Conservation (phyloP, 2,797 vertebrate genomes). For the Thamnophis elegans region DNA sequence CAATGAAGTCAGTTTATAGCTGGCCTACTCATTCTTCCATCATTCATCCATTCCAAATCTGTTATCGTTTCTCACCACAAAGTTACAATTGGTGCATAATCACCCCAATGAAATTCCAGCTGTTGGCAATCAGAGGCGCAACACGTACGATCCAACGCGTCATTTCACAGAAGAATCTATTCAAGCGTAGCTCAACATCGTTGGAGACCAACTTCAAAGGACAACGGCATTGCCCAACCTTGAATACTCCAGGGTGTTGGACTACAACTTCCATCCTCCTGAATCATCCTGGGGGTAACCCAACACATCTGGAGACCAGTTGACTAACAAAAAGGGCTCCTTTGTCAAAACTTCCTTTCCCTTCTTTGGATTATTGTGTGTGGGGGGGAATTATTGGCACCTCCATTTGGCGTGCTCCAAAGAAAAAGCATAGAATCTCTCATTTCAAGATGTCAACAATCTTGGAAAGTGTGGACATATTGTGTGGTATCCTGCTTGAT, state of each 20-base stretch:
- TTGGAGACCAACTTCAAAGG: not conserved
- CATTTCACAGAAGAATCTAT: not conserved
- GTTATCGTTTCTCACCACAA: not conserved
- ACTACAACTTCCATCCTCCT: not conserved
- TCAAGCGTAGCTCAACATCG: rapidly evolving
- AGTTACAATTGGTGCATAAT: not conserved
- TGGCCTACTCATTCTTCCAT: not conserved
- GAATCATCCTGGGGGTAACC: not conserved
- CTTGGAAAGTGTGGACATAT: not conserved
- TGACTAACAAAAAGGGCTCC: not conserved
- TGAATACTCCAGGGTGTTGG: not conserved
- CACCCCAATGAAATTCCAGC: not conserved
- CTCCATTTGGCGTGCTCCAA: not conserved
- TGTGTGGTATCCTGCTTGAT: not conserved
- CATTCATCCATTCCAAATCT: not conserved
- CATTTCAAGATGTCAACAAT: not conserved
- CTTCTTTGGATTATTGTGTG: no score
- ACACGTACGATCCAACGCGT: not conserved
- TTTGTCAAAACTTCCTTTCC: rapidly evolving
- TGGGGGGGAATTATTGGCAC: not conserved
- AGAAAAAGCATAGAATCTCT: not conserved
- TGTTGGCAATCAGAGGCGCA: not conserved
- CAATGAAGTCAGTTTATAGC: not conserved
- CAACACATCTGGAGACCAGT: not conserved
- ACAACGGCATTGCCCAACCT: not conserved